Base-by-base conservation (phyloP, 2,797 vertebrate genomes). In the Echiichthys vipera region DNA sequence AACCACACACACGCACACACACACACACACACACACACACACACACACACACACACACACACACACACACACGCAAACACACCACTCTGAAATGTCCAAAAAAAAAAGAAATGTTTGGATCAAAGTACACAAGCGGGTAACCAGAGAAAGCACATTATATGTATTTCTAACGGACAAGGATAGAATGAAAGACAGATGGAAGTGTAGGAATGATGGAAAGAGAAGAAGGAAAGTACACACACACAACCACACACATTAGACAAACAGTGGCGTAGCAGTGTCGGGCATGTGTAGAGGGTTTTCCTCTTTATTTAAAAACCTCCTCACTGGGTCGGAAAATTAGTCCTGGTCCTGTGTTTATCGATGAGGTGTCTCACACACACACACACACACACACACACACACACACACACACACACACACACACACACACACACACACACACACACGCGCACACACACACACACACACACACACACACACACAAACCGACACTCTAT, bases 321-420 rank as follows among this genome's bases (percentile, higher is more conserved):
- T 85, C 86, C 82, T 91, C 87, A 90, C 80, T 92, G 90, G 88
- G 77, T 92, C 65, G 88, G 90, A 93, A 92, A 92, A 93, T 92
- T 90, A 93, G 86, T 78, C 65, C 46, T 63, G 78, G 78, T 85
- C 73, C 71, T 85, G 76, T 90, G 89, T 90, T 91, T 89, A 90
- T 90, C 80, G 84, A 92, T 89, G 88, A 88, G 78, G 78, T 84
- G 72, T 71, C 42, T 8, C 61, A 57, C 42, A 53, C 61, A 70
- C 54, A 69, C 45, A 43, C 34, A 49, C 47, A 20, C 27, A 36
- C 27, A 54, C 25, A 8, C 32, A 32, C 27, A n/a, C 17, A 40
- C 24, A 3, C 24, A 9, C 17, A n/a, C 6, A 34, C 34, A 36
- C 4, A 36, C 30, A 9, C 30, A 32, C 34, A 42, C 18, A 37